A percentile compares a stretch with the other conserved stretches of the same genome.
phyloP scores from a whole-genome alignment of 2,113 vertebrate species.

The Pelmatolapia mariae region DNA sequence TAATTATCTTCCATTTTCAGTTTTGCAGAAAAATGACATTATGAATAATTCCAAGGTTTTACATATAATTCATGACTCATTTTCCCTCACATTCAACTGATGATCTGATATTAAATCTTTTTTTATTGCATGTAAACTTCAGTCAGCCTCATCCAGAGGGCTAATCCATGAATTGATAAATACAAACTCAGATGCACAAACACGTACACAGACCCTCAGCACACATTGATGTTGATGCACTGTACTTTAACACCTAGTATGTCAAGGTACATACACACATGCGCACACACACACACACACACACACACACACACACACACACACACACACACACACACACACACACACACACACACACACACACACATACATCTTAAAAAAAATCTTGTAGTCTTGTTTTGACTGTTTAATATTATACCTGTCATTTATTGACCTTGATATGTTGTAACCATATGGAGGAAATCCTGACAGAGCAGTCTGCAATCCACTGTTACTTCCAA shows the following conservation, averaged over 20 bases:
- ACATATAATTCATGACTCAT: neutral
- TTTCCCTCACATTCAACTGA: neutral
- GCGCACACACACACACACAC: neutral
- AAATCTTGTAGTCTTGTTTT: neutral
- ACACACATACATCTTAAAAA: neutral
- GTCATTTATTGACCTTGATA: neutral
- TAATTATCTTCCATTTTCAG: neutral
- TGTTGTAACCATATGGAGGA: neutral
- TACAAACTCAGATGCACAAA: neutral
- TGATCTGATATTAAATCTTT: neutral
- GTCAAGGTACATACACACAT: neutral
- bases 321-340: neutral
- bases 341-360: neutral
- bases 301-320: neutral
- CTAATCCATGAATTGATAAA: slow-evolving; percentile 13
- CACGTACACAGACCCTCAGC: neutral
- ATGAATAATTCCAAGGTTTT: neutral
- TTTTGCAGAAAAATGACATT: neutral
- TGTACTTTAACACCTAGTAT: neutral
- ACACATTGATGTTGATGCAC: neutral
- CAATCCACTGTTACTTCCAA: neutral
- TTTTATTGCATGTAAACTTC: neutral
- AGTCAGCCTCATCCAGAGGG: neutral
- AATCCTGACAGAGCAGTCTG: neutral
- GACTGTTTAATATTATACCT: neutral